Evolutionary conservation across 2,888 invertebrate species (phyloP), one percentile per base, ranked within the genome.

Genomic region (Platerodrilus igneus): DNA sequence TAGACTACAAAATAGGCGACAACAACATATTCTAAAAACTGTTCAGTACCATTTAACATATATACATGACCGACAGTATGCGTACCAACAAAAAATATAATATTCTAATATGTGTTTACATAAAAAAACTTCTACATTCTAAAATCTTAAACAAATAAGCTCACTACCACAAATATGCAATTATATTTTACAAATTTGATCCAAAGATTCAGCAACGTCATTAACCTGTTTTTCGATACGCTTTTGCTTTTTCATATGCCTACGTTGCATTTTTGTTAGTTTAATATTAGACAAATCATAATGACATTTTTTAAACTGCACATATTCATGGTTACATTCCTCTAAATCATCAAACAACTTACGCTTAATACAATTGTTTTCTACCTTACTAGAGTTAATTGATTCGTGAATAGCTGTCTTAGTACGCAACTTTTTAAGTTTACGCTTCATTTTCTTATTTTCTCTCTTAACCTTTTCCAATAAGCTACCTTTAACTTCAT

Each of bases 121-220:
- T n/a, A n/a, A n/a, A n/a, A n/a, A n/a, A n/a, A n/a, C n/a, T n/a
- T n/a, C n/a, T n/a, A n/a, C n/a, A n/a, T n/a, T n/a, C n/a, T n/a
- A n/a, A n/a, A n/a, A n/a, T n/a, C n/a, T n/a, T n/a, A n/a, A n/a
- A n/a, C n/a, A n/a, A n/a, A n/a, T n/a, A n/a, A n/a, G n/a, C n/a
- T n/a, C n/a, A n/a, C n/a, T n/a, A n/a, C n/a, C n/a, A n/a, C n/a
- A n/a, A n/a, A n/a, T n/a, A n/a, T n/a, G n/a, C n/a, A n/a, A n/a
- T n/a, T n/a, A 62, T 51, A 66, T 64, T 45, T 62, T 60, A 49
- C 66, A 64, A 35, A 59, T 46, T 33, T 52, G 50, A 37, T 62
- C 59, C 18, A 66, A 49, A 8, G 60, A 60, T 35, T 52, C 50
- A 2, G 55, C 53, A 29, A 65, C 63, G 3, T 56, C 55, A 46